Evolutionary conservation across 2,888 invertebrate genomes (phyloP).

Genomic region (Eilema caniola): DNA sequence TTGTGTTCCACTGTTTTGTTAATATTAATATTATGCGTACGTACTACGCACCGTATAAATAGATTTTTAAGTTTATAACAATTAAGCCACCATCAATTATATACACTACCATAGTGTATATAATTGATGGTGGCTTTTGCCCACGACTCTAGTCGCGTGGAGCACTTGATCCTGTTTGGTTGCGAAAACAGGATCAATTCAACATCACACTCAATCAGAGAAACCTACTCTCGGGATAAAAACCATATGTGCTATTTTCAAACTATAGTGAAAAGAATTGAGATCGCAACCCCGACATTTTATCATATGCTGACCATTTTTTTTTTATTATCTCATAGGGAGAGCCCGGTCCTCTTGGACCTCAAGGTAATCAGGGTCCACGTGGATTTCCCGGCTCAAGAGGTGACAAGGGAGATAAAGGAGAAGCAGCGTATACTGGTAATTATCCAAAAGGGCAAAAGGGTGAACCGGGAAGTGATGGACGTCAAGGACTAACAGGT

Average conservation of each 20-base stretch:
- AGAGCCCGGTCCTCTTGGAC: constrained; percentile 90
- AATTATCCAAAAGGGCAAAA: constrained; percentile 93
- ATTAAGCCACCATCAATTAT: too few species aligned
- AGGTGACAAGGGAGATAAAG: constrained; percentile 92
- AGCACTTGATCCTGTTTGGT: neutral
- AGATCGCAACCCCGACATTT: too few species aligned
- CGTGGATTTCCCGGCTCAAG: constrained; percentile 90
- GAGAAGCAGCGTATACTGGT: constrained; percentile 92
- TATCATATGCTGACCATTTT: neutral
- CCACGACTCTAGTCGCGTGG: neutral
- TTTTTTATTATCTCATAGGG: constrained; percentile 85
- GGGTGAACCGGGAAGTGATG: constrained; percentile 93
- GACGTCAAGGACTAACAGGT: constrained; percentile 89
- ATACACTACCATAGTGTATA: too few species aligned
- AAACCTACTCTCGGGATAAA: neutral
- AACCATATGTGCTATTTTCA: too few species aligned
- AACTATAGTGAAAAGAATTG: too few species aligned
- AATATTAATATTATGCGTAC: too few species aligned
- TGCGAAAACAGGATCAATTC: too few species aligned
- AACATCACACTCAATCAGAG: too few species aligned
- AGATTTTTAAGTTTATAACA: too few species aligned
- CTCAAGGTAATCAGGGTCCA: constrained; percentile 91
- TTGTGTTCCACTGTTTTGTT: neutral
- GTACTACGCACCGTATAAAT: too few species aligned
- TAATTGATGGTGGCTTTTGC: neutral